Evolutionary conservation across 2,797 vertebrate species (phyloP).

Genomic region (Oreonectes daqikongensis): DNA sequence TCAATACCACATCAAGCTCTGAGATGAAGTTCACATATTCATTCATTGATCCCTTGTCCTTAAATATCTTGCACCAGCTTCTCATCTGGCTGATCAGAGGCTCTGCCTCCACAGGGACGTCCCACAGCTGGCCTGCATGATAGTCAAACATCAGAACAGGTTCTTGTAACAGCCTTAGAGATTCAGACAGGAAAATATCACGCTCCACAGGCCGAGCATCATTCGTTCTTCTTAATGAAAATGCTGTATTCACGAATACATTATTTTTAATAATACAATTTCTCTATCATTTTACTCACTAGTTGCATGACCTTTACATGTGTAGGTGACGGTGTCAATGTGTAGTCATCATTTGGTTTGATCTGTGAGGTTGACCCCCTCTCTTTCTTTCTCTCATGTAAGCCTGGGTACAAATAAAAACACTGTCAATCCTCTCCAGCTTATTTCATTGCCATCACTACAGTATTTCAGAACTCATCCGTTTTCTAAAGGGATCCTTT

Average conservation of each 20-base stretch:
- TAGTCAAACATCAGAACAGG: not conserved
- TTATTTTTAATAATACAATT: no score
- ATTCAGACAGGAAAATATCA: not conserved
- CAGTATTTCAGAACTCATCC: not conserved
- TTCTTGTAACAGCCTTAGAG: not conserved
- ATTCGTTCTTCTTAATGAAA: not conserved
- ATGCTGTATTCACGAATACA: not conserved
- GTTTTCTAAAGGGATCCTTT: conserved; percentile 21
- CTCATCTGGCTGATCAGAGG: not conserved
- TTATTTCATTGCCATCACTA: conserved; percentile 4
- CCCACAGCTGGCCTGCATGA: not conserved
- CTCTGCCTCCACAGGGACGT: conserved; percentile 5
- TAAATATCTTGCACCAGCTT: conserved; percentile 12
- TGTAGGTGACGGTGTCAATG: conserved; percentile 1
- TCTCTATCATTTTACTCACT: no score
- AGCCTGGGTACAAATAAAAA: conserved; percentile 24
- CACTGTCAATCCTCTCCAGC: conserved; percentile 19
- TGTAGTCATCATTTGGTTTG: not conserved
- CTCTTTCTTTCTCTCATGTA: no score
- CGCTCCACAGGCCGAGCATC: not conserved
- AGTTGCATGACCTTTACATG: not conserved
- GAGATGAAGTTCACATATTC: conserved; percentile 24
- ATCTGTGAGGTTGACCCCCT: not conserved
- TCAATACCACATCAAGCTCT: not conserved
- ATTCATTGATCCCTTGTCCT: conserved; percentile 12